Evolutionary conservation across 2,113 vertebrate genomes (phyloP).

Genomic region (Alosa alosa): DNA sequence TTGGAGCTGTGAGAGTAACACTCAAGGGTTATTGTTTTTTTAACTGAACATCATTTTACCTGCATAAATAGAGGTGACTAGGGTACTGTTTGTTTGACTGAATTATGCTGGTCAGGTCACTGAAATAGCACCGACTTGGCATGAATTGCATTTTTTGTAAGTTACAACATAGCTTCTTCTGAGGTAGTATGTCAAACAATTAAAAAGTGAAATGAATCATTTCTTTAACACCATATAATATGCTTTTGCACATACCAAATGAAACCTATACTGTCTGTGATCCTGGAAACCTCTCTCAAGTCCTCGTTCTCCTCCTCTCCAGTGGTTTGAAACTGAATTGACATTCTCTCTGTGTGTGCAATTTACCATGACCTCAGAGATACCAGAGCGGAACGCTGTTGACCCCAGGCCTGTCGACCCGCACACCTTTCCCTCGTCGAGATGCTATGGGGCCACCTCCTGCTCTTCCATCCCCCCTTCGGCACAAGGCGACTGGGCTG

Average conservation of each 20-base stretch:
- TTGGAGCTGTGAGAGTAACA: no score
- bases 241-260: not conserved
- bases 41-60: no score
- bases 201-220: not conserved
- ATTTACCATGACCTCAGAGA: not conserved
- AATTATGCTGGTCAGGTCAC: no score
- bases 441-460: not conserved
- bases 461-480: slow-evolving; percentile 41
- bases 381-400: not conserved
- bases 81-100: no score
- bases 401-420: not conserved
- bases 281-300: not conserved
- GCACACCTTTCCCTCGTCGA: not conserved
- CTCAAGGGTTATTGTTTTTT: no score
- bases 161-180: no score
- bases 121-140: no score
- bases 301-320: not conserved
- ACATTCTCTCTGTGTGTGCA: not conserved
- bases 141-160: no score
- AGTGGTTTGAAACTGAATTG: not conserved
- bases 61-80: no score
- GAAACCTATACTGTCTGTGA: not conserved
- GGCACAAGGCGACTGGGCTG: slow-evolving; percentile 56
- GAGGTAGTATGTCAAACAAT: no score
- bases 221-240: not conserved